Conservation (phyloP, 2,797 vertebrate species). For the Schizopygopsis pylzovi region DNA sequence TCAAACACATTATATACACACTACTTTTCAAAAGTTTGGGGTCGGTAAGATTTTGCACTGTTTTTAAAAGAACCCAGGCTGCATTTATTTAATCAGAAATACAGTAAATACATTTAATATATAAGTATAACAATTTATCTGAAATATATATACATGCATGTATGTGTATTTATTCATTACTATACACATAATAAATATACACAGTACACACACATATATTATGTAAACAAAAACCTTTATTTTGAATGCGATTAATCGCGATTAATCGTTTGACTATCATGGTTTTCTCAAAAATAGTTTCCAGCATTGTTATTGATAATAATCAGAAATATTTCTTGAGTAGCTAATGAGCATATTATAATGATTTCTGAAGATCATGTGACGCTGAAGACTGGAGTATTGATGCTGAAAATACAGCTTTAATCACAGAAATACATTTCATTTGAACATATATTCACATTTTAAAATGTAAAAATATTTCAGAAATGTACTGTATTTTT, state of each 20-base stretch:
- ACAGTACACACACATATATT: too few species aligned
- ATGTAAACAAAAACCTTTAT: too few species aligned
- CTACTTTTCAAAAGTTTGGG: not conserved
- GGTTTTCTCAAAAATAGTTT: too few species aligned
- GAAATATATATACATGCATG: too few species aligned
- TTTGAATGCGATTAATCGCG: too few species aligned
- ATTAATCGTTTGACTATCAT: too few species aligned
- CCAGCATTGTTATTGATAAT: not conserved
- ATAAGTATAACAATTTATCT: not conserved
- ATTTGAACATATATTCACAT: not conserved
- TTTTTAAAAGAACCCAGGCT: not conserved
- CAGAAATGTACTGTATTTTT: not conserved
- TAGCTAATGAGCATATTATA: too few species aligned
- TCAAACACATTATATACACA: not conserved
- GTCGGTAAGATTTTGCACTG: not conserved
- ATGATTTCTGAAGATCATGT: slow-evolving; percentile 4
- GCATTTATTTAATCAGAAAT: not conserved
- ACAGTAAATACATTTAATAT: not conserved
- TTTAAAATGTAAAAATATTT: not conserved
- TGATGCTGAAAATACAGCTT: not conserved
- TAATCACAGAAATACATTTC: not conserved
- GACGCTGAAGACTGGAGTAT: not conserved
- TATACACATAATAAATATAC: too few species aligned
- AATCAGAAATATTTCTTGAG: not conserved
- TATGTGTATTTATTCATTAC: too few species aligned